phyloP scores from a whole-genome alignment of 2,113 vertebrate genomes.

The Grallaria varia region DNA sequence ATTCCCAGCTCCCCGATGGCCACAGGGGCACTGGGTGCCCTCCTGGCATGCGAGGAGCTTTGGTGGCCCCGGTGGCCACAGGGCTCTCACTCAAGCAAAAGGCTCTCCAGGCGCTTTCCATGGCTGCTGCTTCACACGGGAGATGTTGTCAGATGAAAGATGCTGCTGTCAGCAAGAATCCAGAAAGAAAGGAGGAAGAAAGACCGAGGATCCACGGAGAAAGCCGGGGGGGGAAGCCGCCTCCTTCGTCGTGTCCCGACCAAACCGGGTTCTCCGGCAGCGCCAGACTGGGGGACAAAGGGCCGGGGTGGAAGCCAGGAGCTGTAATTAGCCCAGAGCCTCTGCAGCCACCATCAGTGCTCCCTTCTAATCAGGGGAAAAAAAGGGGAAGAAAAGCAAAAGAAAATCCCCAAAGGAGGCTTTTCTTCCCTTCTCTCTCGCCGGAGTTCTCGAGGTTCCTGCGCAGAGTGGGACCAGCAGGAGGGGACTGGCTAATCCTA shows the following conservation, averaged over 20 bases:
- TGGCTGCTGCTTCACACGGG: not conserved
- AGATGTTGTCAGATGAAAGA: not conserved
- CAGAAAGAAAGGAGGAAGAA: not conserved
- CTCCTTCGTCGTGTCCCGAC: not conserved
- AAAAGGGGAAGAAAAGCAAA: not conserved
- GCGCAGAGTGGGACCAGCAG: not conserved
- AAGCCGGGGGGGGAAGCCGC: not conserved
- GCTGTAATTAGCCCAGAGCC: constrained; percentile 9
- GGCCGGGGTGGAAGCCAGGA: not conserved
- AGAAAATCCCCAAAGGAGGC: not conserved
- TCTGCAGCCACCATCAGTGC: not conserved
- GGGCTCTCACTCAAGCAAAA: not conserved
- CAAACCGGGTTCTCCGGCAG: constrained; percentile 19
- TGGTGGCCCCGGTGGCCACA: not conserved
- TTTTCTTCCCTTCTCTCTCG: not conserved
- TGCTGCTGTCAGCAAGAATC: constrained; percentile 48
- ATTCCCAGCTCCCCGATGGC: not conserved
- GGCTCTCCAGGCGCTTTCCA: not conserved
- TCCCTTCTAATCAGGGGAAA: not conserved
- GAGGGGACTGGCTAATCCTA: constrained; percentile 40
- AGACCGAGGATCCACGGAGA: not conserved
- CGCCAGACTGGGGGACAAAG: not conserved
- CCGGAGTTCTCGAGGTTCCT: not conserved
- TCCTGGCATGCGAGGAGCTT: not conserved
- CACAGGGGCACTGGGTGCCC: not conserved